A percentile compares a stretch with the other conserved stretches of the same genome.
These are phyloP conservation scores for Helleia helle DNA, from an alignment of 2,888 invertebrate species.

Conservation along the genomic window DNA sequence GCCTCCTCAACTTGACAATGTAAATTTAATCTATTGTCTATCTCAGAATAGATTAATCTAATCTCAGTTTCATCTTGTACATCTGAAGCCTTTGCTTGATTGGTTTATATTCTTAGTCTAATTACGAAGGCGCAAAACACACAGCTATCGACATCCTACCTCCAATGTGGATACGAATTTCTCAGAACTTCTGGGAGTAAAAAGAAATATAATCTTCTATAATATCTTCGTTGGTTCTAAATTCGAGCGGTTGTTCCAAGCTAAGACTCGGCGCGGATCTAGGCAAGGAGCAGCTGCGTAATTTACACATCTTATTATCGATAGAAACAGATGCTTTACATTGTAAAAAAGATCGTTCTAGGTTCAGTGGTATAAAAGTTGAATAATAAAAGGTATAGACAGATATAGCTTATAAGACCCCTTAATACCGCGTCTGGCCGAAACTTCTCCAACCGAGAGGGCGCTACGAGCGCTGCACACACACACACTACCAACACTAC, in stretches of 20 bases:
- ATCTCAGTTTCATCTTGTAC: background rate
- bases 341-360: too few relatives aligned
- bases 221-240: constrained; percentile 1
- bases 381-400: too few relatives aligned
- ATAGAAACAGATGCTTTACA: too few relatives aligned
- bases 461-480: constrained; percentile 11
- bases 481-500: constrained; percentile 19
- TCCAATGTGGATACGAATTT: background rate
- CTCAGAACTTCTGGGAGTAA: background rate
- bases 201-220: background rate
- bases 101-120: background rate
- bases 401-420: background rate
- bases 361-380: too few relatives aligned
- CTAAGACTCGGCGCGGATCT: background rate
- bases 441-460: too few relatives aligned
- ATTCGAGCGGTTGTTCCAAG: constrained; percentile 1
- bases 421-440: constrained; percentile 4
- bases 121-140: constrained; percentile 6
- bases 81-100: background rate
- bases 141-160: background rate
- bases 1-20: background rate
- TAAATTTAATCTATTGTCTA: background rate
- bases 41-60: background rate
- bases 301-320: too few relatives aligned
- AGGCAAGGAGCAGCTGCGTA: too few relatives aligned